Evolutionary conservation across 2,888 invertebrate species (phyloP).

Genomic region (Phortica magna): DNA sequence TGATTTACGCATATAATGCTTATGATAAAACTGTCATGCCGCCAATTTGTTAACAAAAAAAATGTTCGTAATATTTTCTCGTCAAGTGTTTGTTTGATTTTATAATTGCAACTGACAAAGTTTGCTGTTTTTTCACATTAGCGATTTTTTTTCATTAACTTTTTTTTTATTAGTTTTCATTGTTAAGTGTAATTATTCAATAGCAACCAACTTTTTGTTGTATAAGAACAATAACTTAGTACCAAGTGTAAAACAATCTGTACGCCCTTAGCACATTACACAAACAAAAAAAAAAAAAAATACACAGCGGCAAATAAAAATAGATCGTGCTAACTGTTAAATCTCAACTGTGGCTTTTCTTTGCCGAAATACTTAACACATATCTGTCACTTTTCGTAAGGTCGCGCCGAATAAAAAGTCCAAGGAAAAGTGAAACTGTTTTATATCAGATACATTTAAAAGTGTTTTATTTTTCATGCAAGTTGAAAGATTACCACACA

Average conservation of each 20-base stretch:
- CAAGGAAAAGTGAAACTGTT: slow-evolving; percentile 27
- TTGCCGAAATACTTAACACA: slow-evolving; percentile 30
- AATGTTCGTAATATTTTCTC: background rate
- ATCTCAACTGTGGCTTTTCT: slow-evolving; percentile 9
- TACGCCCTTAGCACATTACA: slow-evolving; percentile 1
- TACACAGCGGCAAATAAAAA: too few relatives aligned
- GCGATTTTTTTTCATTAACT: background rate
- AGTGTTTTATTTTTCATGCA: background rate
- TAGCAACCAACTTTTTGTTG: background rate
- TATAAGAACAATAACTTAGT: background rate
- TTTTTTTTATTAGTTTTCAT: background rate
- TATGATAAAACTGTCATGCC: background rate
- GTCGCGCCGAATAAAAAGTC: background rate
- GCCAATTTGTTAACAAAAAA: background rate
- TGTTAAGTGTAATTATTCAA: background rate
- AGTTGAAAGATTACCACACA: background rate
- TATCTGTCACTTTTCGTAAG: slow-evolving; percentile 25
- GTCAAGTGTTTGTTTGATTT: background rate
- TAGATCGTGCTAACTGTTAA: background rate
- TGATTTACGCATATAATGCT: background rate
- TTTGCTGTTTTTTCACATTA: too few relatives aligned
- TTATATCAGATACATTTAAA: slow-evolving; percentile 10
- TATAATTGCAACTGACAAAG: too few relatives aligned
- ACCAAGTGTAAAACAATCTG: background rate
- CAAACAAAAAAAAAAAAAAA: too few relatives aligned